These are phyloP conservation scores for Notodonta ziczac DNA, from an alignment of 2,888 invertebrate species.

Conservation along the genomic window DNA sequence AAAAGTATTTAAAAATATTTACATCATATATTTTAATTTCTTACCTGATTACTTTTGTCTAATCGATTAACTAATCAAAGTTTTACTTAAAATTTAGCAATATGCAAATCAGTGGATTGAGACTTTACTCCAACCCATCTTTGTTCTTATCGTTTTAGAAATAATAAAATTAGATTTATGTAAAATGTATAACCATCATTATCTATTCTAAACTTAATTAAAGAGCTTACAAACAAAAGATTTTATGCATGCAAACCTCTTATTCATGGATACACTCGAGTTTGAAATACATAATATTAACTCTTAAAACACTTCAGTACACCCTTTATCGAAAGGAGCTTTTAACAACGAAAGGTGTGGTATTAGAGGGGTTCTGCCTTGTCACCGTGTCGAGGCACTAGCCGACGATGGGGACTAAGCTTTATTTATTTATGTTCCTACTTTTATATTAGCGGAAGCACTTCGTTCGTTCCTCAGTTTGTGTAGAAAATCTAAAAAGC, in stretches of 20 bases:
- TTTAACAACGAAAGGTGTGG: constrained; percentile 33
- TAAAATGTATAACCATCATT: neutral
- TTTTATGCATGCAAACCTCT: neutral
- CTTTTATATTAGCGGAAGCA: constrained; percentile 32
- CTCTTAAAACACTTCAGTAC: constrained; percentile 31
- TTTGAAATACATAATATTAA: constrained; percentile 15
- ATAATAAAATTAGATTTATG: neutral
- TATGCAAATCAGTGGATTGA: neutral
- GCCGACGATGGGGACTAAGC: constrained; percentile 34
- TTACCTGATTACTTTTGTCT: neutral
- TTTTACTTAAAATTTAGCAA: neutral
- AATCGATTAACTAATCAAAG: neutral
- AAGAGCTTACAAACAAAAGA: neutral
- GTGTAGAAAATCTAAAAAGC: constrained; percentile 1
- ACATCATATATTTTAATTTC: neutral
- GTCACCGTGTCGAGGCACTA: constrained; percentile 37
- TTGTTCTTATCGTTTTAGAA: neutral
- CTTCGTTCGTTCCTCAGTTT: neutral
- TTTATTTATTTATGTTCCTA: constrained; percentile 41
- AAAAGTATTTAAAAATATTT: neutral
- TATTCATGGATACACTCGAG: constrained; percentile 2
- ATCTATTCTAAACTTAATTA: constrained; percentile 1
- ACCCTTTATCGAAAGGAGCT: constrained; percentile 35
- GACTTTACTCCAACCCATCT: neutral
- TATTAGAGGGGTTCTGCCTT: constrained; percentile 38